Base-by-base conservation (phyloP, 2,888 invertebrate genomes). In the Zygogramma bicolorata region DNA sequence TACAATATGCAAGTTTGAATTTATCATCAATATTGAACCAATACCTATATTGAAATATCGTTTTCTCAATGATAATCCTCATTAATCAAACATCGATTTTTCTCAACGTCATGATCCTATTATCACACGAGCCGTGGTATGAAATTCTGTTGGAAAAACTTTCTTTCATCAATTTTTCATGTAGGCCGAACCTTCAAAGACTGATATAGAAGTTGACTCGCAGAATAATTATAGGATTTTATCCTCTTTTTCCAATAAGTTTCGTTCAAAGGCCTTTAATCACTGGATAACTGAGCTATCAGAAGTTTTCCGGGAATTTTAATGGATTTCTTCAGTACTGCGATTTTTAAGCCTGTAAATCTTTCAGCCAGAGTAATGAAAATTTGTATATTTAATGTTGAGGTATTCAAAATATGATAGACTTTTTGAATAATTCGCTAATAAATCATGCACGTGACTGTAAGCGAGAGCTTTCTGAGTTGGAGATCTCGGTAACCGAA, bases 361-460 rank as follows among this genome's bases (percentile, higher is more conserved):
- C 67, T 63, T 46, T 46, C 63, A 29, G 31, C 1, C 46, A 20
- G 29, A 46, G 18, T 62, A 62, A 62, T 62, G 61, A 27, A 62
- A 62, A 62, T 27, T 62, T 62, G 22, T 62, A 40, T 62, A 62
- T 62, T 62, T 40, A 46, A 63, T 63, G 63, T 63, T 46, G 25
- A 42, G 63, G 46, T 63, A 46, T 27, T 40, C 27, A 25, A 27
- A 63, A 63, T 68, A 61, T 68, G 60, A 53, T 49, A 63, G 53
- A 57, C 40, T 70, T 58, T 63, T 65, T 40, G 53, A 65, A 58
- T 65, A 65, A 65, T 65, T 70, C 42, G 25, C 58, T 70, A 40
- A 70, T 70, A 65, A 70, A 70, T 70, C 69, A 70, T 65, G 40
- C 65, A 63, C 42, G 58, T 65, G 59, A 70, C 59, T 34, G 58